Evolutionary conservation across 2,888 invertebrate species (phyloP).

Genomic region (Psylliodes chrysocephalus): DNA sequence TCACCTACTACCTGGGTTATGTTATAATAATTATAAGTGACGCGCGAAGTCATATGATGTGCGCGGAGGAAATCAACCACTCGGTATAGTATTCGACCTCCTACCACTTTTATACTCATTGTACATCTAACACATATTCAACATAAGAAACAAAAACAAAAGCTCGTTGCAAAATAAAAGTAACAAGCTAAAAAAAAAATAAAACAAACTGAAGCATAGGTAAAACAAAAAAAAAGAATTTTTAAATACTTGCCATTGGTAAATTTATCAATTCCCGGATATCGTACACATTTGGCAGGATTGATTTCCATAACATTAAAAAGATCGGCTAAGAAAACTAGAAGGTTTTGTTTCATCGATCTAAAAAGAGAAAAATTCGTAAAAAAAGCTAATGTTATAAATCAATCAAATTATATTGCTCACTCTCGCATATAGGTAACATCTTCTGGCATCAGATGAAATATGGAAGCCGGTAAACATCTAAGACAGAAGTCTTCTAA

Average conservation of each 20-base stretch:
- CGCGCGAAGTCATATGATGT: no score
- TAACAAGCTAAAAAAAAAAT: slow-evolving; percentile 30
- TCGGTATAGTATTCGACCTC: no score
- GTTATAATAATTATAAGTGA: no score
- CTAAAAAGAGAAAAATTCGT: slow-evolving; percentile 65
- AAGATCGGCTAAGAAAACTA: slow-evolving; percentile 92
- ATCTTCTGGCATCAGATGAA: slow-evolving; percentile 96
- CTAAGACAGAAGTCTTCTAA: slow-evolving; percentile 88
- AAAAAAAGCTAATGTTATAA: neutral
- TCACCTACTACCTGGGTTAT: no score
- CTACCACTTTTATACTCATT: no score
- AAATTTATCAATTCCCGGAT: slow-evolving; percentile 76
- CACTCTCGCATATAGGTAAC: slow-evolving; percentile 92
- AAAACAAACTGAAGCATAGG: slow-evolving; percentile 9
- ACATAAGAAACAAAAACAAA: slow-evolving; percentile 20
- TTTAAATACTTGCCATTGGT: slow-evolving; percentile 58
- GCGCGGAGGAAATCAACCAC: no score
- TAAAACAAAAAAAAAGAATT: slow-evolving; percentile 10
- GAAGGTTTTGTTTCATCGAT: slow-evolving; percentile 90
- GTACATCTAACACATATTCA: slow-evolving; percentile 22
- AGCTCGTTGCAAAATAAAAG: slow-evolving; percentile 22
- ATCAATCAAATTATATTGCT: slow-evolving; percentile 68
- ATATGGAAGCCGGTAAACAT: slow-evolving; percentile 87
- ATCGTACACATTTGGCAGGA: slow-evolving; percentile 87
- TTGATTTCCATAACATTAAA: slow-evolving; percentile 94